A percentile compares a stretch with the other conserved stretches of the same genome.
These are phyloP conservation scores for Nannospalax galili DNA, from an alignment of 2,113 vertebrate genomes.

Conservation along the genomic window DNA sequence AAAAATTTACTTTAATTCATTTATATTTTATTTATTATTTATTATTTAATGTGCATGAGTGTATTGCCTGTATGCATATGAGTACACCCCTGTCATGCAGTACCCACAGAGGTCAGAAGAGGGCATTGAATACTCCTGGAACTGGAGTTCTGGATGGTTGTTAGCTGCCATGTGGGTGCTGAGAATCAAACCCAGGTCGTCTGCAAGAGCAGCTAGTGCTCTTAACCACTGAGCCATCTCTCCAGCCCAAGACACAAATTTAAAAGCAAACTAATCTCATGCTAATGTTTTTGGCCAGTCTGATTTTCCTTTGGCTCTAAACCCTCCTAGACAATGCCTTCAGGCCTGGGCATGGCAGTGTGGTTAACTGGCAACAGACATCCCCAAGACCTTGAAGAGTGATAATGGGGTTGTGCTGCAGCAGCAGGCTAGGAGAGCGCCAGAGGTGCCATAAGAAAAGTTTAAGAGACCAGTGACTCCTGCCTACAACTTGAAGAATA, in stretches of 20 bases:
- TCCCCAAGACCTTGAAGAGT: neutral
- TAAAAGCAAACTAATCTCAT: neutral
- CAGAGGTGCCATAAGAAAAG: neutral
- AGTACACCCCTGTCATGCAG: too few relatives aligned
- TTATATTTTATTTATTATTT: too few relatives aligned
- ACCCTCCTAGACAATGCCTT: neutral
- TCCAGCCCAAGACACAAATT: neutral
- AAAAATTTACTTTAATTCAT: neutral
- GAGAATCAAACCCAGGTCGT: too few relatives aligned
- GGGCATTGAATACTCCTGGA: too few relatives aligned
- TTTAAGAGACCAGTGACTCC: neutral
- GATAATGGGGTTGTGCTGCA: neutral
- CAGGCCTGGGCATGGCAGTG: neutral
- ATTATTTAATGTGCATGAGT: too few relatives aligned
- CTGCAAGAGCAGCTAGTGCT: too few relatives aligned
- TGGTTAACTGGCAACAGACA: neutral
- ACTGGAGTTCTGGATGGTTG: too few relatives aligned
- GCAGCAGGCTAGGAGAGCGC: neutral
- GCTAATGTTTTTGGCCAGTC: neutral
- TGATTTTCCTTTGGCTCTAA: constrained; percentile 43
- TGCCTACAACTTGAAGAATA: neutral
- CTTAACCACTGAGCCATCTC: too few relatives aligned
- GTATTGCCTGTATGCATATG: too few relatives aligned
- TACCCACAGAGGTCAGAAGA: too few relatives aligned
- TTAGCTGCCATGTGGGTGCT: too few relatives aligned